Base-by-base conservation (phyloP, 2,113 vertebrate species). In the Mobula hypostoma region DNA sequence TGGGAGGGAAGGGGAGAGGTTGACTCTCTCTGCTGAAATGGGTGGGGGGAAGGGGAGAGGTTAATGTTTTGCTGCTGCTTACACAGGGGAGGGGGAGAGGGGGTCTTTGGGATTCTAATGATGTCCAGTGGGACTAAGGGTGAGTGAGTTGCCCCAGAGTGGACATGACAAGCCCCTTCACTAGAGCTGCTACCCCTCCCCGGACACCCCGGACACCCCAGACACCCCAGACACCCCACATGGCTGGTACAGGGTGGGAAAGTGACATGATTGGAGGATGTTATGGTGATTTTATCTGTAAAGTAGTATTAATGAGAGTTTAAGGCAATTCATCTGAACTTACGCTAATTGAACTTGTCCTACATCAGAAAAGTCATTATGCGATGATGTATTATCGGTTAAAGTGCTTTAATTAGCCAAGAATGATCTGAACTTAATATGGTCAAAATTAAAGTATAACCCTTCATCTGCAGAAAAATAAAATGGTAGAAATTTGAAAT, bases 391-490 rank as follows among this genome's bases (percentile, higher is more conserved):
- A 72, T 76, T 56, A 56, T 93, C 68, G 4, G 15, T 76, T 93
- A 76, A 76, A 74, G 12, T 40, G 11, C 68, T 74, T 74, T 74
- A 74, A 74, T 93, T 74, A 76, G 36, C 21, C 29, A 48, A 40
- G 74, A 93, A 93, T 93, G 24, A 76, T 56, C 91, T 74, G 36
- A 74, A 74, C 29, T 74, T 93, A 93, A 93, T 56, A 74, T 93
- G 36, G 7, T 90, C 70, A 93, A 48, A 74, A 68, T 9, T 24
- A 74, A 74, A 93, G 56, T 1, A 19, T 66, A 17, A 90, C 15
- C 5, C n/a, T 17, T 66, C 63, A 15, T 27, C 29, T 29, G 77
- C n/a, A 79, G 15, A 79, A 79, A 79, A 32, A n/a, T 17, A 68
- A 66, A 56, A 90, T 8, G 32, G 12, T 66, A n/a, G 61, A 68